Percentiles rank a stretch among this genome's conserved stretches.
These are phyloP conservation scores for Vidua macroura DNA, from an alignment of 2,113 vertebrate genomes.

Conservation along the genomic window DNA sequence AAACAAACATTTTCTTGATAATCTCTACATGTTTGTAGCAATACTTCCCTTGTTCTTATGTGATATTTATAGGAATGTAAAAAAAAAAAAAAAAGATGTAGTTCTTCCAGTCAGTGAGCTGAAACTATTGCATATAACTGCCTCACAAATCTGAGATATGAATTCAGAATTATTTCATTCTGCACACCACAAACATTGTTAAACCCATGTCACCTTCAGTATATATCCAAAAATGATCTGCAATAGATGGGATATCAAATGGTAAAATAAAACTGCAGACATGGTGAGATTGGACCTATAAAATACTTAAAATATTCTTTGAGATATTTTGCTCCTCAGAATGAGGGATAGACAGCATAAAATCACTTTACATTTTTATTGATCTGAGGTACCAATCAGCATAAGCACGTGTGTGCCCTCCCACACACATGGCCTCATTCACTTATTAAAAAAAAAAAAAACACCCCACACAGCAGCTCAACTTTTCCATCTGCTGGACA, in stretches of 20 bases:
- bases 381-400: neutral
- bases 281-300: neutral
- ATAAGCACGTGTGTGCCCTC: neutral
- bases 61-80: neutral
- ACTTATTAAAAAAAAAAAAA: neutral
- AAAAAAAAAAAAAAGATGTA: neutral
- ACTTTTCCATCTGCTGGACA: neutral
- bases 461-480: neutral
- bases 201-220: neutral
- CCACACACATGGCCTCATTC: neutral
- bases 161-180: neutral
- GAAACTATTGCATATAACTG: neutral
- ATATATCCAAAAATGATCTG: neutral
- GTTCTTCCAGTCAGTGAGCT: neutral
- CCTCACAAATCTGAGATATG: neutral
- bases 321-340: neutral
- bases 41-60: neutral
- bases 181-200: neutral
- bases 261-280: neutral
- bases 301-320: neutral
- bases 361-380: neutral
- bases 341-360: neutral
- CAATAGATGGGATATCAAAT: neutral
- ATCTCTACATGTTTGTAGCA: neutral
- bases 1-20: neutral